Base-by-base conservation (phyloP, 1,140 invertebrate species). In the Calycopis cecrops region DNA sequence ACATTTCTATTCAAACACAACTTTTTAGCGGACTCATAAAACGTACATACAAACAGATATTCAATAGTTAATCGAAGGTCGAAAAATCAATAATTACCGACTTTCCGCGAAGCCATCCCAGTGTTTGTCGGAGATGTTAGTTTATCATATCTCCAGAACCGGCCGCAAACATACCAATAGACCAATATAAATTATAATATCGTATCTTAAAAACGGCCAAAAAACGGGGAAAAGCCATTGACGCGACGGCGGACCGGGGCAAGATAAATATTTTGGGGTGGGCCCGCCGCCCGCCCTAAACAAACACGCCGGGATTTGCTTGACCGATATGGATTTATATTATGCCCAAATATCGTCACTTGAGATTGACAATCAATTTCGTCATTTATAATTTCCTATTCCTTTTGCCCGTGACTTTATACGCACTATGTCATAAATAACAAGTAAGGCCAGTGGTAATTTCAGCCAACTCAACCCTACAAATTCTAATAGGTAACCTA, bases 241-340 rank as follows among this genome's bases (percentile, higher is more conserved):
- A 81, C 79, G 82, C 71, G 76, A 80, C 81, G 81, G 79, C 81
- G 85, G 85, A 84, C 83, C 81, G 55, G 82, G 80, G 82, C 79
- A 85, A 79, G 82, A 82, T 85, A 85, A 87, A 87, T 87, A 87
- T 87, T 82, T 87, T 81, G 79, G 84, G 84, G 84, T 82, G 81
- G 79, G 69, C 73, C 70, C 72, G 73, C 69, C 82, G 69, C 73
- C 70, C 72, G 73, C 69, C 82, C 84, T 87, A 85, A 85, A 84
- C 77, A 87, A 85, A 87, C 84, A 87, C 59, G 67, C 21, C 66
- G 63, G 70, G 79, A 85, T 85, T 86, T 84, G 81, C 81, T 53
- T 84, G 84, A 85, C 81, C 77, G 83, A 82, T 82, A 82, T 79
- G 82, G 79, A 83, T 86, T 82, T 79, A 85, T 87, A 85, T 84